Base-by-base conservation (phyloP, 2,113 vertebrate genomes). In the Micromys minutus region DNA sequence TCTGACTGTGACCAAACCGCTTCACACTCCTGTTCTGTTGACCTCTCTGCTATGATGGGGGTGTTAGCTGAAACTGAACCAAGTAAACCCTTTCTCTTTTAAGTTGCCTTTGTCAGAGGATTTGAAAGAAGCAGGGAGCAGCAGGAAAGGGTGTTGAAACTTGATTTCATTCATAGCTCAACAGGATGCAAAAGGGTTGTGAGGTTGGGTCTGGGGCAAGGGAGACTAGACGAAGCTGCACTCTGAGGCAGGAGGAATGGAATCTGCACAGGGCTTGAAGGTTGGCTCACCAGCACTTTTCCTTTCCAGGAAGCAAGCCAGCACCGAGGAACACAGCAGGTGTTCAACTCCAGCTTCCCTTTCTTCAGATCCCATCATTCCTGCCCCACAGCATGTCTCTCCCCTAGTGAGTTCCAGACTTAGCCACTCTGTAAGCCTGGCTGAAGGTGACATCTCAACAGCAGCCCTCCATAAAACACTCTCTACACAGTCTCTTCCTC, bases 371-470 rank as follows among this genome's bases (percentile, higher is more conserved):
- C 29, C 39, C 16, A 72, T 34, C 19, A 34, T 50, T 63, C 42
- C 45, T 90, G 16, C 31, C 31, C n/a, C 9, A 26, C 22, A 3
- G 24, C 7, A 21, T 7, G 12, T 5, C 9, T 63, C 13, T 29
- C 26, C 1, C 12, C 1, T 0, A 5, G 29, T 13, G 19, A 7
- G 0, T 9, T 55, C 31, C n/a, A 10, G n/a, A 10, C 26, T 17
- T 39, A 26, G 55, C 57, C 17, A 45, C 34, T 50, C 42, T 31
- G 21, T 61, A 15, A 86, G 83, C 22, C 34, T n/a, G 19, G 7
- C 42, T n/a, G 75, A 63, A 93, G 94, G 81, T 24, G 6, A 10
- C 34, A 7, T 45, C 42, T 4, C 16, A 22, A 29, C 9, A 5
- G 26, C 36, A 45, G 61, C 19, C 71, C 19, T 50, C 80, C 21